Evolutionary conservation across 2,113 vertebrate genomes (phyloP), one percentile per base, ranked within the genome.

Genomic region (Dasypus novemcinctus): DNA sequence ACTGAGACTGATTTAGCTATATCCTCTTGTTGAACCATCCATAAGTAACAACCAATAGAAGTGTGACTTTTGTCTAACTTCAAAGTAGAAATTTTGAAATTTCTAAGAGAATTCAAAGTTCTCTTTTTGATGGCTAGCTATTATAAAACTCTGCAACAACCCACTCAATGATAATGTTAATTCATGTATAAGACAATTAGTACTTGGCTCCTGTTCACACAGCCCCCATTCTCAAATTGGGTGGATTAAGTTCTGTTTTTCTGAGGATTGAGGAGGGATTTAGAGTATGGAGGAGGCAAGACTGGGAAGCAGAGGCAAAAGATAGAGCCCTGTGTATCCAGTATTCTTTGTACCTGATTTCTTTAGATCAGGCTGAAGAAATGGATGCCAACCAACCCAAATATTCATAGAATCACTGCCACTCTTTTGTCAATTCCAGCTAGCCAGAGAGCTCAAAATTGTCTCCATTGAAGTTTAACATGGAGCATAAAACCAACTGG

Each of bases 41-140:
- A 90, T 11, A 82, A 20, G 20, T 69, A 25, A 84, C 49, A n/a
- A 68, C 33, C 9, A 72, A n/a, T 49, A 81, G 61, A 69, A 82
- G 31, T 8, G 46, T 46, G 59, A 3, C 49, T 94, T 38, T 54
- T 74, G 29, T 38, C 57, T 74, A 82, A 86, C 11, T 87, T 79
- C 87, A 59, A 91, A 82, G 46, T 59, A 54, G 23, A 93, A 82
- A 79, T 38, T 4, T 46, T 94, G 6, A 83, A 91, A 79, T 93
- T 91, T 96, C 7, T 64, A 75, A 90, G 7, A 18, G 49, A 85
- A 81, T 81, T 94, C 38, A 95, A 93, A 88, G 18, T 93, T 86
- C 8, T 90, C 12, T 92, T 36, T 57, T 94, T 81, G 13, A 66
- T 54, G 71, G 27, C 15, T 95, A 76, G 43, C 43, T 52, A 17